Percentiles rank a stretch among this genome's conserved stretches.
Evolutionary conservation across 92 coral and sea anemone genomes (phyloP).

Genomic region (Zoanthus gigantus): DNA sequence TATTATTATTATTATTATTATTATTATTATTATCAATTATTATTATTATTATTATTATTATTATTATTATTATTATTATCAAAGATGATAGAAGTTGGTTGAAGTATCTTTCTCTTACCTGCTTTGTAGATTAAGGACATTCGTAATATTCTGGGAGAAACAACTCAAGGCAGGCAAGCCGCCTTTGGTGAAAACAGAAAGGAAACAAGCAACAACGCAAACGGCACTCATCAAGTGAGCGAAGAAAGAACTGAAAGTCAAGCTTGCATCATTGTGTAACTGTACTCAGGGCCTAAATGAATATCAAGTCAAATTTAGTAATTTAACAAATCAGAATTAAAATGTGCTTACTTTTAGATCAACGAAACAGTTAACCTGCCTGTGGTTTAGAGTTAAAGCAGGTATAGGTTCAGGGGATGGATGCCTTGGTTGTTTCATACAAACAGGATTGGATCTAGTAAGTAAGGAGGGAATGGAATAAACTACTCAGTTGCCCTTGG

Average conservation of each 20-base stretch:
- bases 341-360: not conserved
- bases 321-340: not conserved
- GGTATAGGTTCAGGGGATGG: no score
- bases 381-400: no score
- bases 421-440: no score
- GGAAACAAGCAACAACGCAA: not conserved
- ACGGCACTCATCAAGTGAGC: not conserved
- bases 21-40: no score
- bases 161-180: constrained; percentile 32
- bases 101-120: not conserved
- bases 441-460: no score
- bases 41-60: no score
- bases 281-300: not conserved
- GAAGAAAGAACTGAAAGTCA: constrained; percentile 41
- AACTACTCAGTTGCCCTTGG: no score
- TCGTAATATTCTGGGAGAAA: constrained; percentile 56
- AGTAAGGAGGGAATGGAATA: no score
- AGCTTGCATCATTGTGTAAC: constrained; percentile 56
- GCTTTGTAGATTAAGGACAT: constrained; percentile 47
- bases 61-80: no score
- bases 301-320: not conserved
- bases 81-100: not conserved
- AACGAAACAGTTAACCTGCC: no score
- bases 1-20: no score
- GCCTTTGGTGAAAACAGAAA: not conserved